phyloP scores from a whole-genome alignment of 2,888 invertebrate species.

The Stenoptilia bipunctidactyla region DNA sequence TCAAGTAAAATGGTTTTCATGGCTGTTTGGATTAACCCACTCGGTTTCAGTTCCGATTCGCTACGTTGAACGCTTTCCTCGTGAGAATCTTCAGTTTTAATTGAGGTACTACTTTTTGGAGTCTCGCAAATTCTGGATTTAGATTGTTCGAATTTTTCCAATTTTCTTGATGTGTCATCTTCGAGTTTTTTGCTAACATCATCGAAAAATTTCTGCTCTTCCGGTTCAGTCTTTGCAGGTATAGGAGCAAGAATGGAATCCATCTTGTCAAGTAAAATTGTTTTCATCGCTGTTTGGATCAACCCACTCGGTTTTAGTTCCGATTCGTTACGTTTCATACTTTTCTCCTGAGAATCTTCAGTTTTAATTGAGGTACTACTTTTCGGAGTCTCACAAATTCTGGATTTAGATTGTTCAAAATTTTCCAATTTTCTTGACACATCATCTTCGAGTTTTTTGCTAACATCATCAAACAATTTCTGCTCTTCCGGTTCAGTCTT shows the following conservation, averaged over 20 bases:
- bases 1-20: constrained; percentile 65
- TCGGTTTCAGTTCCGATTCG: constrained; percentile 10
- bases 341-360: neutral
- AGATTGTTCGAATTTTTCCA: constrained; percentile 10
- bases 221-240: constrained; percentile 6
- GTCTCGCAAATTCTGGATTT: constrained; percentile 7
- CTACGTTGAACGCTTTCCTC: neutral
- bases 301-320: neutral
- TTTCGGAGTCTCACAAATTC: too few species aligned
- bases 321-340: neutral
- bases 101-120: neutral
- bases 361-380: neutral
- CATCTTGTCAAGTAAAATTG: constrained; percentile 16
- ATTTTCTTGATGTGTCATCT: constrained; percentile 6
- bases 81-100: neutral
- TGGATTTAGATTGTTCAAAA: too few species aligned
- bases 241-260: constrained; percentile 17
- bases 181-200: too few species aligned
- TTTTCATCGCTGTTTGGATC: constrained; percentile 2
- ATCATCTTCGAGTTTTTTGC: too few species aligned
- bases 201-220: neutral
- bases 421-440: too few species aligned
- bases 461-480: too few species aligned
- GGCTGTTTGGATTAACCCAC: constrained; percentile 45
- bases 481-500: too few species aligned